These are phyloP conservation scores for Clusia tigrina DNA, from an alignment of 2,888 invertebrate genomes.

Conservation along the genomic window DNA sequence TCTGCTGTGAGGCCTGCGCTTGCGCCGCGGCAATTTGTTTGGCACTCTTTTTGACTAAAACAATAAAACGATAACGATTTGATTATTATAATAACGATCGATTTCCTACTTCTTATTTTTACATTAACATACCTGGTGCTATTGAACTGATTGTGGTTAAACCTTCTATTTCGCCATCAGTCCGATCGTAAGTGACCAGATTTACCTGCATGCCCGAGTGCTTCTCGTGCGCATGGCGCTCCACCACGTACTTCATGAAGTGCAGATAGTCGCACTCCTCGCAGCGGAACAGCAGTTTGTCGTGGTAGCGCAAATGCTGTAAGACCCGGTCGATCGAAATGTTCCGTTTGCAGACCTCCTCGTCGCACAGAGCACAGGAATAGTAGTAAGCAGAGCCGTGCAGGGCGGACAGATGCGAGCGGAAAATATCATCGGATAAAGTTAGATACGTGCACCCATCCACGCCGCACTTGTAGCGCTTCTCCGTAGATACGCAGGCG, in stretches of 20 bases:
- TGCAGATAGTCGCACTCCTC: conserved; percentile 74
- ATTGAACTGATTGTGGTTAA: conserved; percentile 23
- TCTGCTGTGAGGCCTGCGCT: neutral
- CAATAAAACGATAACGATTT: too few species aligned
- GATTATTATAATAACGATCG: too few species aligned
- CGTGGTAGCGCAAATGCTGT: conserved; percentile 80
- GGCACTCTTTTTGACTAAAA: too few species aligned
- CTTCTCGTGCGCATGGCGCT: conserved; percentile 71
- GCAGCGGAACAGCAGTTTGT: conserved; percentile 76
- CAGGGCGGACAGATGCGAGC: conserved; percentile 76
- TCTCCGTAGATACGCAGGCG: conserved; percentile 67
- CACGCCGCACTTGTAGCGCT: conserved; percentile 77
- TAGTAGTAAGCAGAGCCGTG: conserved; percentile 71
- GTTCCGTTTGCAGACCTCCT: conserved; percentile 65
- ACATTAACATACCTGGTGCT: neutral
- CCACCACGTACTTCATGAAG: conserved; percentile 70
- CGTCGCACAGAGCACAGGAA: conserved; percentile 78
- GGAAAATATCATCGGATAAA: conserved; percentile 75
- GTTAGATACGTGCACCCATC: conserved; percentile 75
- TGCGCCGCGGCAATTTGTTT: conserved; percentile 10
- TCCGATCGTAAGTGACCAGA: conserved; percentile 43
- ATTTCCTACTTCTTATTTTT: too few species aligned
- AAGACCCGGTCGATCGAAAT: conserved; percentile 70
- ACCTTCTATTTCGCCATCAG: conserved; percentile 18
- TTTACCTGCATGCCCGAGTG: conserved; percentile 62